Evolutionary conservation across 2,888 invertebrate species (phyloP).

Genomic region (Pachycephus smyrnensis): DNA sequence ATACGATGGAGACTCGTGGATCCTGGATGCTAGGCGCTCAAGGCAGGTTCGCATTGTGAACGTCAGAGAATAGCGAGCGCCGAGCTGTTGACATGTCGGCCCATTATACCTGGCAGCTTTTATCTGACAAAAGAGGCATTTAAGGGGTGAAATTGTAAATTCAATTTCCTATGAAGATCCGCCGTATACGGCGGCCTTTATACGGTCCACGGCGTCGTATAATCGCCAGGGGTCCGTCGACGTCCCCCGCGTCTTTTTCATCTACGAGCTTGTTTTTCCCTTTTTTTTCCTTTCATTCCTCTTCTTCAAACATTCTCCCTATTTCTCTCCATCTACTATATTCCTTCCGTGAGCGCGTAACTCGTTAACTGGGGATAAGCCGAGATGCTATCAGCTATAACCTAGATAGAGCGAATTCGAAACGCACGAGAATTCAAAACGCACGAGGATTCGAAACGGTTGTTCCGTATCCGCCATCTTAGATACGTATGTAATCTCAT

Average conservation of each 20-base stretch:
- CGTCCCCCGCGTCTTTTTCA: background rate
- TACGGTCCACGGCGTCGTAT: slow-evolving; percentile 1
- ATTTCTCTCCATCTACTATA: background rate
- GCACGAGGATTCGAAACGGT: background rate
- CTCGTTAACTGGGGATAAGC: background rate
- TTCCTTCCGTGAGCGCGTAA: background rate
- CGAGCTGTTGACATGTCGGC: slow-evolving; percentile 47
- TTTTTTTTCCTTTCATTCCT: slow-evolving; percentile 14
- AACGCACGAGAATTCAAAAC: background rate
- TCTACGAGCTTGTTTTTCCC: background rate
- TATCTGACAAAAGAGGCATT: slow-evolving; percentile 49
- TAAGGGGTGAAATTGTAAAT: slow-evolving; percentile 49
- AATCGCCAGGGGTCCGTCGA: slow-evolving; percentile 10
- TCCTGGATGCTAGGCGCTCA: slow-evolving; percentile 7
- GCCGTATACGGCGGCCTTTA: slow-evolving; percentile 12
- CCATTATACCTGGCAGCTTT: slow-evolving; percentile 47
- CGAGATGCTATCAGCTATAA: background rate
- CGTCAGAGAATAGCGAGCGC: slow-evolving; percentile 17
- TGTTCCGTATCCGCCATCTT: background rate
- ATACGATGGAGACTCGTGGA: slow-evolving; percentile 6
- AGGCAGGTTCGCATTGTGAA: slow-evolving; percentile 35
- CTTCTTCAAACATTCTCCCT: background rate
- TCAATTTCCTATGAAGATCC: slow-evolving; percentile 40
- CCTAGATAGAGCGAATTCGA: background rate
- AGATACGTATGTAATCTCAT: background rate